phyloP scores from a whole-genome alignment of 2,113 vertebrate species.

The Panthera uncia region DNA sequence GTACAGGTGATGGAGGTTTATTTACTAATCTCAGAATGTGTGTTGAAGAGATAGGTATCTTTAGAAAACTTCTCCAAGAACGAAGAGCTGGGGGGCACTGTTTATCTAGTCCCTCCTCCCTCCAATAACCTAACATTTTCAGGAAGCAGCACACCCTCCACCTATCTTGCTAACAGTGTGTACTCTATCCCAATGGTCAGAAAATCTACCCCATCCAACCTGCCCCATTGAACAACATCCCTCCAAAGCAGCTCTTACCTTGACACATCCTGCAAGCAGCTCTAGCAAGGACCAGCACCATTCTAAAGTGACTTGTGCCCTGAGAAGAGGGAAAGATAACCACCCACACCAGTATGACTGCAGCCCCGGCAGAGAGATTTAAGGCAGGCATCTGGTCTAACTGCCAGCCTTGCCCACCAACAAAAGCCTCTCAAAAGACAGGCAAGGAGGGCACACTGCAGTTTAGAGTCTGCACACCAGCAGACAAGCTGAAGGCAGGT shows the following conservation, averaged over 20 bases:
- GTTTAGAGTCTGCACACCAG: not conserved
- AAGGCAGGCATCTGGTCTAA: not conserved
- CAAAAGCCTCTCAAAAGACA: not conserved
- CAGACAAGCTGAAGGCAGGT: not conserved
- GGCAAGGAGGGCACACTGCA: not conserved
- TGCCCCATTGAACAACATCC: not conserved
- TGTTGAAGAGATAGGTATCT: not conserved
- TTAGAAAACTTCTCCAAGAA: not conserved
- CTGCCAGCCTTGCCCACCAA: not conserved
- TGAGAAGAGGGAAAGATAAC: not conserved
- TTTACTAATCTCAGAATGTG: not conserved
- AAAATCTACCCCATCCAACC: not conserved
- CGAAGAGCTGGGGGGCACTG: not conserved
- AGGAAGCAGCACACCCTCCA: not conserved
- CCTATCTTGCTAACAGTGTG: not conserved
- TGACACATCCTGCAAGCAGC: not conserved
- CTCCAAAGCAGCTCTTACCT: not conserved
- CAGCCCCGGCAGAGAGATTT: not conserved
- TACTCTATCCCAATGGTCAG: not conserved
- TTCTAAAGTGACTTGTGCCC: not conserved
- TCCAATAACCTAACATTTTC: not conserved
- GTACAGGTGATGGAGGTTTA: not conserved
- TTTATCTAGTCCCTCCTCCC: not conserved
- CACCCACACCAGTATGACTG: not conserved
- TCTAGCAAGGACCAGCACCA: not conserved